phyloP scores from a whole-genome alignment of 2,888 invertebrate genomes.

The Phortica okadai region DNA sequence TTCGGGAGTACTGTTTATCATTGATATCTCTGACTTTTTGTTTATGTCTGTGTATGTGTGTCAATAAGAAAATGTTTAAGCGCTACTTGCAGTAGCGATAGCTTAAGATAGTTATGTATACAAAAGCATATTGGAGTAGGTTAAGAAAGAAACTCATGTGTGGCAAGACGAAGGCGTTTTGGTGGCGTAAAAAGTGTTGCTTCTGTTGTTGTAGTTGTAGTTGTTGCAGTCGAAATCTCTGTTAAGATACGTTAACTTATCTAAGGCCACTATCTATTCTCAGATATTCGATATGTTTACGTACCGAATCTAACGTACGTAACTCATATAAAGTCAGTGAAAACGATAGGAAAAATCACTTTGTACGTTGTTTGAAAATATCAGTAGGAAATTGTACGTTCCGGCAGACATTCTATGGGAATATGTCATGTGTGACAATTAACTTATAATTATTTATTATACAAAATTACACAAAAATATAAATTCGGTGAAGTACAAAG shows the following conservation, averaged over 20 bases:
- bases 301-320: constrained; percentile 45
- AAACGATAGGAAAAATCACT: constrained; percentile 74
- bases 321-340: constrained; percentile 35
- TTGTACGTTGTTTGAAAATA: constrained; percentile 68
- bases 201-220: constrained; percentile 21
- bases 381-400: constrained; percentile 53
- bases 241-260: constrained; percentile 77
- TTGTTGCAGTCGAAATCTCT: constrained; percentile 71
- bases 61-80: constrained; percentile 32
- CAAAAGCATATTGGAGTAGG: constrained; percentile 55
- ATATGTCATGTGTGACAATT: not conserved
- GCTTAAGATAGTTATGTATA: constrained; percentile 42
- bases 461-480: not conserved
- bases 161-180: constrained; percentile 1
- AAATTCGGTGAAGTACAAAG: no score
- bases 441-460: not conserved
- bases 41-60: constrained; percentile 37
- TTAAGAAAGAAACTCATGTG: constrained; percentile 53
- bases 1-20: constrained; percentile 11
- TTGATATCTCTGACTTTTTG: not conserved
- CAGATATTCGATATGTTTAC: constrained; percentile 76
- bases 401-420: not conserved
- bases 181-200: constrained; percentile 3
- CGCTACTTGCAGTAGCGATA: constrained; percentile 20
- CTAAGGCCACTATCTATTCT: constrained; percentile 77